Conservation (phyloP, 1,140 invertebrate genomes). For the Leptopilina boulardi region DNA sequence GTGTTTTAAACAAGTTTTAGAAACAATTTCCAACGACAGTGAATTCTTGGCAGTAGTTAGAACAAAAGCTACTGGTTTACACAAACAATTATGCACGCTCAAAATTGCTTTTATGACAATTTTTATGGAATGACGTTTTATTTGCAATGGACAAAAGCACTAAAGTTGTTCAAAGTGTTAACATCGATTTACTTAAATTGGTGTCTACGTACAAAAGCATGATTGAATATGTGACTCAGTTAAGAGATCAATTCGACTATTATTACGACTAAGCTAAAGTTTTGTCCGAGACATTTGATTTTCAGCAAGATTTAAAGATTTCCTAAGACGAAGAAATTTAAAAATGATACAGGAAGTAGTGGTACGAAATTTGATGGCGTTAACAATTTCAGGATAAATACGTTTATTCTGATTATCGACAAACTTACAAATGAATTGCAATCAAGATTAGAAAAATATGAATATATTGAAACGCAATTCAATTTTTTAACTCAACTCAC, state of each 20-base stretch:
- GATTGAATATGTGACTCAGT: neutral
- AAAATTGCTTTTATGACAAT: too few species aligned
- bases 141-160: too few species aligned
- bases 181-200: neutral
- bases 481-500: neutral
- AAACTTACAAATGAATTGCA: conserved; percentile 2
- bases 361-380: neutral
- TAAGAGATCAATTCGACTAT: neutral
- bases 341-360: neutral
- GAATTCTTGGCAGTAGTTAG: neutral
- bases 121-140: too few species aligned
- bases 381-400: neutral
- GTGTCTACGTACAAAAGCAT: neutral
- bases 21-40: neutral
- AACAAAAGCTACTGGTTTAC: too few species aligned
- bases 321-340: neutral
- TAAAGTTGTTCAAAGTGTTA: conserved; percentile 1
- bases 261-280: neutral
- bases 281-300: neutral
- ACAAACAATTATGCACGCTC: too few species aligned
- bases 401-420: neutral
- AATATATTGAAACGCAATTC: neutral
- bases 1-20: neutral
- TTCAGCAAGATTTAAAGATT: neutral
- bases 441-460: neutral